Conservation (phyloP, 1,140 invertebrate genomes). For the Drosophila athabasca region DNA sequence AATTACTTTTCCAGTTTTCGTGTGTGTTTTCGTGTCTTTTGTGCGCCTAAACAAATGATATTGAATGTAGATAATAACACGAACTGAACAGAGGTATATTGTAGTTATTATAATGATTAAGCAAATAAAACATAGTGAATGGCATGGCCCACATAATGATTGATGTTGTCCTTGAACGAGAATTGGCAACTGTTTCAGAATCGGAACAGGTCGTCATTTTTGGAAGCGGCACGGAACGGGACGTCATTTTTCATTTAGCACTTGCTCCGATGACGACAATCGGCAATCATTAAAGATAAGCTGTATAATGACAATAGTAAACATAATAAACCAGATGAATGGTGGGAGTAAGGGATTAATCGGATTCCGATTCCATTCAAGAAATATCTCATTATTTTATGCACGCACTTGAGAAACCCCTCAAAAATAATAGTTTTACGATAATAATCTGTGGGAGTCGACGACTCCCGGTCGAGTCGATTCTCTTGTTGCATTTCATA, state of each 20-base stretch:
- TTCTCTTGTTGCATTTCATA: constrained; percentile 28
- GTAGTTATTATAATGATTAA: constrained; percentile 30
- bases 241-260: constrained; percentile 27
- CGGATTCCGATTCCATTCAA: background rate
- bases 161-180: constrained; percentile 31
- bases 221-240: constrained; percentile 12
- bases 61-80: background rate
- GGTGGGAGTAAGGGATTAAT: constrained; percentile 25
- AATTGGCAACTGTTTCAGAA: constrained; percentile 25
- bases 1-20: constrained; percentile 48
- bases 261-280: constrained; percentile 36
- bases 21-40: constrained; percentile 28
- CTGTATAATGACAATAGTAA: constrained; percentile 19
- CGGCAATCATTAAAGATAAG: background rate
- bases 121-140: constrained; percentile 19
- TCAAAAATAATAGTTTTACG: background rate
- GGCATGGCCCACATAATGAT: constrained; percentile 34
- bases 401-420: constrained; percentile 23
- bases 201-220: constrained; percentile 28
- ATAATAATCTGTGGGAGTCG: constrained; percentile 11
- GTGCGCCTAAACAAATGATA: constrained; percentile 23
- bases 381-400: constrained; percentile 10
- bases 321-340: constrained; percentile 36
- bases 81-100: background rate
- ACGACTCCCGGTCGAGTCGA: background rate